Conservation (phyloP, 2,797 vertebrate genomes). For the Nyctibius grandis region DNA sequence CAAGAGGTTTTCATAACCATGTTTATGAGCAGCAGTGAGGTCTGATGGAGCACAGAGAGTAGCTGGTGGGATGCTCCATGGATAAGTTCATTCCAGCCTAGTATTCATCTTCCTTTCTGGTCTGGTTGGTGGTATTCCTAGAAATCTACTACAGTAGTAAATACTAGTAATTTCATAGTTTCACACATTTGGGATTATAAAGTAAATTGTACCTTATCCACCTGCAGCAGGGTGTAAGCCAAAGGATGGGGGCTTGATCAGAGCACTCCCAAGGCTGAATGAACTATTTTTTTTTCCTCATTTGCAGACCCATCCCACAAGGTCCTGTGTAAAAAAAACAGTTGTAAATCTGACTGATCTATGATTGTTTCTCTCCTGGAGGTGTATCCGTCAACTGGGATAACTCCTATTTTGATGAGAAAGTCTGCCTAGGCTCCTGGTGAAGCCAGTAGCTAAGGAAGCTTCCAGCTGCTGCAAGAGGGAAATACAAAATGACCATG, state of each 20-base stretch:
- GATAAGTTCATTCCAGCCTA: not conserved
- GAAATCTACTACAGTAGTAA: not conserved
- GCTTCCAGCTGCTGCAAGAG: not conserved
- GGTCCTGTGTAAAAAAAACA: not conserved
- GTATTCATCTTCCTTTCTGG: not conserved
- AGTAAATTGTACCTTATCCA: not conserved
- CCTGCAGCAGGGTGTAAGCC: not conserved
- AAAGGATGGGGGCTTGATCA: not conserved
- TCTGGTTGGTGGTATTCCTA: not conserved
- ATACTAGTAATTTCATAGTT: not conserved
- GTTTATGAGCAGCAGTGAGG: not conserved
- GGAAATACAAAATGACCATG: not conserved
- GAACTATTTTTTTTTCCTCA: not conserved
- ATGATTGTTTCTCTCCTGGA: not conserved
- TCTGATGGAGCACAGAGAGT: not conserved
- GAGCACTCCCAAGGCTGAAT: not conserved
- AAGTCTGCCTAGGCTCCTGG: not conserved
- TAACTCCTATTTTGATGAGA: not conserved
- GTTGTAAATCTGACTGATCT: not conserved
- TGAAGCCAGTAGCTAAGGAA: not conserved
- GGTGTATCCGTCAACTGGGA: not conserved
- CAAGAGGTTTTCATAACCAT: not conserved
- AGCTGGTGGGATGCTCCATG: not conserved
- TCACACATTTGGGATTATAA: not conserved
- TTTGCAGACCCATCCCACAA: not conserved